Percentiles rank a stretch among this genome's conserved stretches.
phyloP scores from a whole-genome alignment of 2,113 vertebrate species.

The Philantomba maxwellii region DNA sequence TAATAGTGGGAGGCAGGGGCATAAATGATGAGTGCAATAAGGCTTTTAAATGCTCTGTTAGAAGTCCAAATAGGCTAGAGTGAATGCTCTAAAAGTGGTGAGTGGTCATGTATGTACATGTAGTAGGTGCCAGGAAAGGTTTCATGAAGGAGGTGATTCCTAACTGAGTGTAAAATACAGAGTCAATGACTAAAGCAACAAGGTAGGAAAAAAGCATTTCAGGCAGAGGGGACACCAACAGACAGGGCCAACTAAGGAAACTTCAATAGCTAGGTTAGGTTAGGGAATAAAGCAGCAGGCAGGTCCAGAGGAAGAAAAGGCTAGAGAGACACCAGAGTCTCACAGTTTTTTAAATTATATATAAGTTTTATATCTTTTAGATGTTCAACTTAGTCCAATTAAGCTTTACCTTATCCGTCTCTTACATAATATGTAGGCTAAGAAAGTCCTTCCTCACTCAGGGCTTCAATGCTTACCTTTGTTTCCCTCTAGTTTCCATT shows the following conservation, averaged over 20 bases:
- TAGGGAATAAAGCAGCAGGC: not conserved
- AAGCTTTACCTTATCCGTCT: not conserved
- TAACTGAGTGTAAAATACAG: not conserved
- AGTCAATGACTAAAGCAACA: not conserved
- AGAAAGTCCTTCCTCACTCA: not conserved
- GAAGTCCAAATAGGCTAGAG: not conserved
- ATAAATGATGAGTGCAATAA: not conserved
- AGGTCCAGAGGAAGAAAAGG: not conserved
- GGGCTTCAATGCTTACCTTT: not conserved
- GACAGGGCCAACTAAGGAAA: not conserved
- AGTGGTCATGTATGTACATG: not conserved
- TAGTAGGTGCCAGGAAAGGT: not conserved
- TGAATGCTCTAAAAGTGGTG: not conserved
- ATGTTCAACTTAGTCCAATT: not conserved
- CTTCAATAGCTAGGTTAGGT: not conserved
- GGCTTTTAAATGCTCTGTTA: not conserved
- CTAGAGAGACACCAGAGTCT: not conserved
- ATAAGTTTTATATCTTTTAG: not conserved
- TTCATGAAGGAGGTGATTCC: not conserved
- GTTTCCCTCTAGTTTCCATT: slow-evolving; percentile 9
- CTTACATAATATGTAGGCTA: not conserved
- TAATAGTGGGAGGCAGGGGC: not conserved
- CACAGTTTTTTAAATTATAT: not conserved
- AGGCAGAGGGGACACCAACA: not conserved
- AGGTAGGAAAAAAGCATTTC: not conserved